Base-by-base conservation (phyloP, 2,797 vertebrate genomes). In the Diplodus sargus region DNA sequence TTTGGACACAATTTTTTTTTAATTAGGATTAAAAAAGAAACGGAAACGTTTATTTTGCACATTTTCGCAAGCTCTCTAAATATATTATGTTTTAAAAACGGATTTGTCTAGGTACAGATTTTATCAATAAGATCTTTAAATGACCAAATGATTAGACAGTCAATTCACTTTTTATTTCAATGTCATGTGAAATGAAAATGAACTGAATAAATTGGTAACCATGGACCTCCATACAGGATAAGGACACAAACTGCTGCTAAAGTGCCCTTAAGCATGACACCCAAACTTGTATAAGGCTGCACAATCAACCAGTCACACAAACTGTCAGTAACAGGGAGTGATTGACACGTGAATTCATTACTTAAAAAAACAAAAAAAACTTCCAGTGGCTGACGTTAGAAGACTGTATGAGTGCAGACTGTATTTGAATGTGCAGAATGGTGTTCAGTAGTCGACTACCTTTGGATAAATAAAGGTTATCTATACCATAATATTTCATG, bases 381-480 rank as follows among this genome's bases (percentile, higher is more conserved):
- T 10, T 39, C 34, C 43, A 23, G 34, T n/a, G 39, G n/a, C 7
- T 23, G 39, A 43, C 39, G 39, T 66, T 43, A 56, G 43, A 43
- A 67, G 30, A 48, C 22, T 54, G 43, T 52, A 53, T 48, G 76
- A 20, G 62, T 30, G 17, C 58, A 79, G 17, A 43, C 51, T 34
- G 49, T 49, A 30, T 71, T 39, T 60, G 14, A 62, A 13, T 28
- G 22, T 22, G 15, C 10, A 18, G 47, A 14, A 39, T 1, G 0
- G 28, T 20, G 28, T 23, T 23, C 14, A 4, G 3, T 12, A 10
- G 12, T 25, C 2, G 1, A 4, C 22, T 14, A n/a, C 9, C 6
- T n/a, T 34, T 25, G 14, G 7, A 42, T 69, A 73, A 70, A 81
- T 70, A 56, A 73, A 70, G 22, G 60, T 82, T 69, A 56, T 43